Evolutionary conservation across 2,113 vertebrate species (phyloP), one percentile per base, ranked within the genome.

Genomic region (Ammodytes marinus): DNA sequence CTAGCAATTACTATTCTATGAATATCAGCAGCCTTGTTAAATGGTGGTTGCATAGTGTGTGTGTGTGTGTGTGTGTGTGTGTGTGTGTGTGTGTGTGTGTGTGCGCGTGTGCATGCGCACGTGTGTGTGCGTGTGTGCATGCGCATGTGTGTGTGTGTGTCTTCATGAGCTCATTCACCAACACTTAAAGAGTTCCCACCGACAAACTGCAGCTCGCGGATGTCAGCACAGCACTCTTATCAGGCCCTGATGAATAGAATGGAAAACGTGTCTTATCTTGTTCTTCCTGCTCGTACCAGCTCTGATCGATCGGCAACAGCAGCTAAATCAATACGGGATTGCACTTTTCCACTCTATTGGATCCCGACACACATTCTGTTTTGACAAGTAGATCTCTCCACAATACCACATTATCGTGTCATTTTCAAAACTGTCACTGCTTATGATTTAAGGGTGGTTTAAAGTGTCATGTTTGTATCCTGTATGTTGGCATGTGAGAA

Each of bases 261-360:
- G 84, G 88, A 88, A 91, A 92, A 92, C 74, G 74, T 88, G 86
- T 91, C 90, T 93, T 94, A 91, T 94, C 91, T 89, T 91, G 90
- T 90, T 90, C 90, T 86, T 84, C 88, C 85, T 82, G 82, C 88
- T 92, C 80, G 81, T 86, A 88, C 46, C 86, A 83, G 91, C 92
- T 84, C 58, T 37, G 85, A 93, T 94, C 91, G 91, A 93, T 92
- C 77, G 53, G 69, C 87, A 86, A 43, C 91, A 63, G 71, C 89
- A 64, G 81, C 1, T 13, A 89, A 90, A 94, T 94, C 93, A 94
- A 94, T 94, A 92, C 89, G 63, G 74, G 71, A 90, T 92, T 89
- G 86, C 93, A 92, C 92, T 92, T 93, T 92, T 92, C 92, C 89
- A 87, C 91, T 92, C 85, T 79, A 83, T 84, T 84, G 86, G 77